A percentile compares a stretch with the other conserved stretches of the same genome.
These are phyloP conservation scores for honey bee (Apis mellifera) DNA, from an alignment of 1,140 invertebrate species.

Conservation along the genomic window DNA sequence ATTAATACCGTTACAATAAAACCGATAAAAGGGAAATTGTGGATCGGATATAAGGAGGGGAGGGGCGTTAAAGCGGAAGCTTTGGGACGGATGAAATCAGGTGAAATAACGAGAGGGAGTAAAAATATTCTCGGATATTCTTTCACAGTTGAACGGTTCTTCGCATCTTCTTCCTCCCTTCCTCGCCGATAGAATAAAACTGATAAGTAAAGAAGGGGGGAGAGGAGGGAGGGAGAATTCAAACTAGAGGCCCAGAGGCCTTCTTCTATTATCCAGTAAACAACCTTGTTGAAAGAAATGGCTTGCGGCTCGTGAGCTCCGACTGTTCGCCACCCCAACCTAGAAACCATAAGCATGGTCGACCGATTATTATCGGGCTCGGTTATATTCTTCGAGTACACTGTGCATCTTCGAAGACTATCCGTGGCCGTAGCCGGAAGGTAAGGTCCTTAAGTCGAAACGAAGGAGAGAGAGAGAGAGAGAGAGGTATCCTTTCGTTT, in stretches of 20 bases:
- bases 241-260: conserved; percentile 41
- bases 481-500: conserved; percentile 66
- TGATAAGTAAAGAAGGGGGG: conserved; percentile 17
- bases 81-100: neutral
- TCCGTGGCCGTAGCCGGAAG: conserved; percentile 69
- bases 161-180: neutral
- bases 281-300: conserved; percentile 56
- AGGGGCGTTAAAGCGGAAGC: too few relatives aligned
- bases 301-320: conserved; percentile 46
- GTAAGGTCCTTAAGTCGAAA: conserved; percentile 63
- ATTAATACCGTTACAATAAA: too few relatives aligned
- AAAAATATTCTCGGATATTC: conserved; percentile 26
- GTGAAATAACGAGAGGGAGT: conserved; percentile 29
- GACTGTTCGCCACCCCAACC: conserved; percentile 43
- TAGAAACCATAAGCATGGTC: conserved; percentile 47
- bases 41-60: too few relatives aligned
- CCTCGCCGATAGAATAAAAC: conserved; percentile 40
- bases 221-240: conserved; percentile 34
- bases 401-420: conserved; percentile 57
- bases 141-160: neutral
- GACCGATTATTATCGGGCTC: conserved; percentile 60
- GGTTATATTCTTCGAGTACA: conserved; percentile 58
- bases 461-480: too few relatives aligned
- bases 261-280: conserved; percentile 60
- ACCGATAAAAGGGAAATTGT: too few relatives aligned